Evolutionary conservation across 1,140 invertebrate genomes (phyloP), one percentile per base, ranked within the genome.

Genomic region (Drosophila sturtevanti): DNA sequence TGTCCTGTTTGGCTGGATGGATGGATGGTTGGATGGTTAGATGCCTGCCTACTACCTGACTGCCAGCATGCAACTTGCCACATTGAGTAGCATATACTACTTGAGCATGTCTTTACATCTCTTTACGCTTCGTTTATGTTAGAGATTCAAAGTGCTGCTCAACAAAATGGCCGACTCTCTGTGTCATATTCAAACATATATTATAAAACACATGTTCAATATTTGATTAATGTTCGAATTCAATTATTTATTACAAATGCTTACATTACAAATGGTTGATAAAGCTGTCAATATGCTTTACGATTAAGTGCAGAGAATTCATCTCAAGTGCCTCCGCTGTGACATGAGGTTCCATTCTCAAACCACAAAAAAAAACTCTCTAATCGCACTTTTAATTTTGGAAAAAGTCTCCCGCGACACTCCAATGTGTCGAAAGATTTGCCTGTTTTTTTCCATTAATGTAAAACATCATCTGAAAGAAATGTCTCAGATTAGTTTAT

Each of bases 31-130:
- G 41, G 37, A 12, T 12, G 35, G 41, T 16, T 44, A 14, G 41
- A 44, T 44, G 38, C 38, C 38, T 41, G 14, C 38, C n/a, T 41
- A 41, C 18, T 27, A 18, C 58, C 14, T 2, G 37, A 24, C 11
- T 21, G 37, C 67, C 44, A n/a, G n/a, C 24, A 31, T 35, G 27
- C 54, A 34, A 55, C 74, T 85, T 82, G 71, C 68, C 68, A 64
- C 84, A 87, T 87, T 78, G 82, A 87, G 82, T 89, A 80, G 84
- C 79, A 71, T 35, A 31, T 24, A 2, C 1, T 31, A 72, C 84
- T 87, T 68, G 63, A 89, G 77, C 72, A 87, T 87, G 84, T 87
- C 84, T 87, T 87, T 87, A 87, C 84, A 87, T 89, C 84, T 87
- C 67, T 87, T 89, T 84, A 84, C 84, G 84, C 84, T 89, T 89